A percentile compares a stretch with the other conserved stretches of the same genome.
phyloP scores from a whole-genome alignment of 1,140 invertebrate genomes.

The Ceratosolen solmsi region DNA sequence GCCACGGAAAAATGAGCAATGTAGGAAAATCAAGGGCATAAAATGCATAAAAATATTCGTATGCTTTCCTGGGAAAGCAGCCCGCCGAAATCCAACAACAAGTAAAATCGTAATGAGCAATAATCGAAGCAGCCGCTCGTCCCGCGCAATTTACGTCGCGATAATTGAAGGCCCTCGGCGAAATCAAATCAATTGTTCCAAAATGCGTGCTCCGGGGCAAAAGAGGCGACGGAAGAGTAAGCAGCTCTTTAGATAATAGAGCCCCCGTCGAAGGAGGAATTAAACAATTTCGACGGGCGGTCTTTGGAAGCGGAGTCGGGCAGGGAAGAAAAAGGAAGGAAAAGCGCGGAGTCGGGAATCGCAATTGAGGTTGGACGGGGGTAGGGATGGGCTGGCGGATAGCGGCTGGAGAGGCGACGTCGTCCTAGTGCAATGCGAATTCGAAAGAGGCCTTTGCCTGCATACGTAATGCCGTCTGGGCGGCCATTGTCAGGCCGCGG shows the following conservation, averaged over 20 bases:
- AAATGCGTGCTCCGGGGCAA: constrained; percentile 14
- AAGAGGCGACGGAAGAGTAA: constrained; percentile 10
- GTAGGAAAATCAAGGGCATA: too few species aligned
- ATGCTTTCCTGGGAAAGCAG: neutral
- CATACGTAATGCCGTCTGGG: constrained; percentile 69
- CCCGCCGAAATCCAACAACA: neutral
- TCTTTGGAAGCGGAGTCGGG: neutral
- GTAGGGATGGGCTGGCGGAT: neutral
- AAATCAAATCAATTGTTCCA: constrained; percentile 43
- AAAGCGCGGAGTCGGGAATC: neutral
- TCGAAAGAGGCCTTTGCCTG: constrained; percentile 69
- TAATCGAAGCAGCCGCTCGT: neutral
- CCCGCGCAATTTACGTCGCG: neutral
- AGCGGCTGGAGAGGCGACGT: neutral
- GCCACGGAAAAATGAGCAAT: too few species aligned
- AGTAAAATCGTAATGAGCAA: constrained; percentile 15
- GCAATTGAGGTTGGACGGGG: too few species aligned
- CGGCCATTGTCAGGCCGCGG: constrained; percentile 65
- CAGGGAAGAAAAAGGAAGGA: neutral
- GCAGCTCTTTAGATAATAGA: neutral
- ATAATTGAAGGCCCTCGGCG: constrained; percentile 16
- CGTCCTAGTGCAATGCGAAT: constrained; percentile 70
- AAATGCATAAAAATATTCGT: neutral
- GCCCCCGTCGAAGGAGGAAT: neutral
- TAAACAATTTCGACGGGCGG: constrained; percentile 34